Base-by-base conservation (phyloP, 2,113 vertebrate genomes). In the Phalacrocorax aristotelis region DNA sequence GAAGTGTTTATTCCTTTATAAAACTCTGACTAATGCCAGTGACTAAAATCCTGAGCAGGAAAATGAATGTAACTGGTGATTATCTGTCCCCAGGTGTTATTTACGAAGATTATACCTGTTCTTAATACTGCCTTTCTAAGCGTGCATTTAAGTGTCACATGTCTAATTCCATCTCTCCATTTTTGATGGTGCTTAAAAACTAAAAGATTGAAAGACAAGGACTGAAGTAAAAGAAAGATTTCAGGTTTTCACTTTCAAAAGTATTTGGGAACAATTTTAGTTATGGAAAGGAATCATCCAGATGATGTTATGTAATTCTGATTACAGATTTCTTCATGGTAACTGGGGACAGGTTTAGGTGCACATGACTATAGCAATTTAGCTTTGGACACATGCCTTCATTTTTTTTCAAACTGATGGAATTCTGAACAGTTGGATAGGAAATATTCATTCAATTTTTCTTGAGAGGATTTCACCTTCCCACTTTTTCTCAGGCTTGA, bases 21-120 rank as follows among this genome's bases (percentile, higher is more conserved):
- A 85, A 87, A 15, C 48, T 95, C 77, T 95, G 80, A 94, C 52
- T 95, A 81, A 92, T 62, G 54, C 18, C 74, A 91, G 38, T 93
- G 77, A 94, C 74, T 89, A 76, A 94, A 95, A 80, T 91, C 58
- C 48, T 55, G 58, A 91, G 70, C 40, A 61, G 81, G 13, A 58
- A 85, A 83, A 90, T 72, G 62, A 62, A 32, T 83, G n/a, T 54
- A 95, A 83, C 78, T 80, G 27, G n/a, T 92, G 70, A 81, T 95
- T 94, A 91, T 91, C 74, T 80, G 38, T 94, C 70, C 75, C 32
- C 54, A 72, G 29, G 61, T 36, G 3, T 95, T 95, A 95, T 84
- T 95, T 94, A 80, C 61, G 79, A 89, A 78, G 70, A 93, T 87
- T 90, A 90, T 79, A 94, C 40, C 44, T 89, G 25, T 79, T 91